A percentile compares a stretch with the other conserved stretches of the same genome.
These are phyloP conservation scores for Oryzias curvinotus DNA, from an alignment of 2,113 vertebrate genomes.

Conservation along the genomic window DNA sequence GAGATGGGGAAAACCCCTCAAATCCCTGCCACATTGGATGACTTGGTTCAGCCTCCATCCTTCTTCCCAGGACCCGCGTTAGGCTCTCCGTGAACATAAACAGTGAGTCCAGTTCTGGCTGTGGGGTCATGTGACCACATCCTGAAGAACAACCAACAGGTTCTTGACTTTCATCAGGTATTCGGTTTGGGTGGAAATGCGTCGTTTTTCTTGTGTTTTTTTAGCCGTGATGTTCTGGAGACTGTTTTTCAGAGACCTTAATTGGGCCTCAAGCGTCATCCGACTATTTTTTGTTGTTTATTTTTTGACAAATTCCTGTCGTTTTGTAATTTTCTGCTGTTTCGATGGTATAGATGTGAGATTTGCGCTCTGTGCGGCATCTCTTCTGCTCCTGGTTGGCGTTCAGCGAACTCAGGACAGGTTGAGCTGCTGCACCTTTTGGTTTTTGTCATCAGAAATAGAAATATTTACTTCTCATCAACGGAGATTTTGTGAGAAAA, in stretches of 20 bases:
- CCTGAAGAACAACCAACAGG: neutral
- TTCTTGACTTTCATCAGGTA: neutral
- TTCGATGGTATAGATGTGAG: constrained; percentile 1
- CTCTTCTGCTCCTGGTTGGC: neutral
- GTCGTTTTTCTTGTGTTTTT: neutral
- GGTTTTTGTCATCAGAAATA: neutral
- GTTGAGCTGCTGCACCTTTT: constrained; percentile 6
- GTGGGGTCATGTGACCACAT: constrained; percentile 4
- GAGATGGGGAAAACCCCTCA: constrained; percentile 32
- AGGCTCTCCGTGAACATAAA: neutral
- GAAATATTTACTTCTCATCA: neutral
- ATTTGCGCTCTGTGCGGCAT: neutral
- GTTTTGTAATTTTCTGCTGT: constrained; percentile 3
- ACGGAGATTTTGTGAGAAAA: neutral
- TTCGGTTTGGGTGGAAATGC: neutral
- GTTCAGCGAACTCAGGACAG: neutral
- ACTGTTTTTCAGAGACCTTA: no score
- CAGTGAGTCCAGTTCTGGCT: neutral
- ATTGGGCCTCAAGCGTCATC: no score
- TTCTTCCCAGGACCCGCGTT: neutral
- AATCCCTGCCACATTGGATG: constrained; percentile 24
- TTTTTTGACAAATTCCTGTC: no score
- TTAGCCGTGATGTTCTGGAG: neutral
- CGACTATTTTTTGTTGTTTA: no score
- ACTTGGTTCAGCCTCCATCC: no score